phyloP scores from a whole-genome alignment of 2,888 invertebrate genomes.

The Meiosimyza decipiens region DNA sequence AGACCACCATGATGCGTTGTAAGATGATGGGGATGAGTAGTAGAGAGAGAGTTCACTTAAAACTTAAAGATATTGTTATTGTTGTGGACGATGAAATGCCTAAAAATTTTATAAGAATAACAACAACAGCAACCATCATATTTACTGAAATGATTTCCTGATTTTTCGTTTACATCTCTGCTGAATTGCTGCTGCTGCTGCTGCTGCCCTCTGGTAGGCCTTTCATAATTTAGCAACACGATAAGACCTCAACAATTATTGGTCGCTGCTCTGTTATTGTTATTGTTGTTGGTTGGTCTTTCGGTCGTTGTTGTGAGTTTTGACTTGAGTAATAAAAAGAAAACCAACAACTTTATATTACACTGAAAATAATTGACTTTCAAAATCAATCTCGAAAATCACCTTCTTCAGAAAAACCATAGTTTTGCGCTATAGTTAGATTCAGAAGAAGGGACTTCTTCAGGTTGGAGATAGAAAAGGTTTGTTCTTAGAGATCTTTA shows the following conservation, averaged over 20 bases:
- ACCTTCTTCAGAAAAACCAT: too few relatives aligned
- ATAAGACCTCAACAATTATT: constrained; percentile 33
- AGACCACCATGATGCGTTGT: constrained; percentile 22
- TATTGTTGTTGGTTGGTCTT: constrained; percentile 9
- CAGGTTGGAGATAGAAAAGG: too few relatives aligned
- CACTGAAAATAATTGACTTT: too few relatives aligned
- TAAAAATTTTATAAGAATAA: constrained; percentile 48
- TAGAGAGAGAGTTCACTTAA: not conserved
- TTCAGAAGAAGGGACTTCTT: not conserved
- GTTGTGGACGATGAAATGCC: constrained; percentile 46
- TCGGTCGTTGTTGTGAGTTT: constrained; percentile 13
- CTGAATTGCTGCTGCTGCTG: constrained; percentile 17
- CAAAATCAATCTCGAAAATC: too few relatives aligned
- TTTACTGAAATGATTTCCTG: constrained; percentile 33
- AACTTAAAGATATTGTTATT: constrained; percentile 33
- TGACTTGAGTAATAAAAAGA: not conserved
- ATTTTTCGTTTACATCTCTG: constrained; percentile 18
- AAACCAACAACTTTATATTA: not conserved
- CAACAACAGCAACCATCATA: constrained; percentile 24
- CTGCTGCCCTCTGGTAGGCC: constrained; percentile 34
- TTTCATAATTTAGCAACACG: constrained; percentile 37
- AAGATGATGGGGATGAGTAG: constrained; percentile 29
- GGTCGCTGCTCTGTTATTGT: constrained; percentile 16
- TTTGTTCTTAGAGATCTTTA: too few relatives aligned
- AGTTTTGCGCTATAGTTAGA: not conserved